A percentile compares a stretch with the other conserved stretches of the same genome.
Evolutionary conservation across 2,797 vertebrate genomes (phyloP).

Genomic region (Toxotes lorentzi): DNA sequence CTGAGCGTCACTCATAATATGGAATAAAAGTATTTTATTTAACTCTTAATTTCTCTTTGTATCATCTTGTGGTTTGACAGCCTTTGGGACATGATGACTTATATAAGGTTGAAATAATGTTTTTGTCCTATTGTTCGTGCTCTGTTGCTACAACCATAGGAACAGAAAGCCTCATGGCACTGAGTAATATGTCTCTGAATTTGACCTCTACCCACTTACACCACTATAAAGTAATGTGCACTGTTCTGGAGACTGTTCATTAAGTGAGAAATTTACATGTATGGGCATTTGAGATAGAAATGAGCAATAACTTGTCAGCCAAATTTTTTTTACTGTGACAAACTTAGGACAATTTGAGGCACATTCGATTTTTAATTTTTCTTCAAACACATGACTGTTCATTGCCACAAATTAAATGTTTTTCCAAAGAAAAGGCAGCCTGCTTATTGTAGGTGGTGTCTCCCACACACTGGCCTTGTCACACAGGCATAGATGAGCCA

Average conservation of each 20-base stretch:
- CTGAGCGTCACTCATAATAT: neutral
- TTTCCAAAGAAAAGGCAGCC: constrained; percentile 52
- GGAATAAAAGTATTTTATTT: neutral
- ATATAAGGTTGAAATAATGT: neutral
- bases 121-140: neutral
- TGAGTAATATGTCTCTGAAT: neutral
- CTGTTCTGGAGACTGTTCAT: neutral
- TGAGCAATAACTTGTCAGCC: neutral
- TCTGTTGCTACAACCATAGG: neutral
- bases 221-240: no score
- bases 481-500: constrained; percentile 56
- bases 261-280: neutral
- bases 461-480: constrained; percentile 70
- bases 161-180: neutral
- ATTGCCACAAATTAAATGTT: constrained; percentile 56
- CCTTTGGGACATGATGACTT: constrained; percentile 5
- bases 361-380: neutral
- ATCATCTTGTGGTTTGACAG: neutral
- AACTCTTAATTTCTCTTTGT: neutral
- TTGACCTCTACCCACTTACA: neutral
- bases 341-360: neutral
- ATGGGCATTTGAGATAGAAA: neutral
- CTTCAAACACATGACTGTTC: neutral
- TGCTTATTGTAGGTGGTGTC: constrained; percentile 57
- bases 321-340: constrained; percentile 8